Evolutionary conservation across 2,113 vertebrate species (phyloP), one percentile per base, ranked within the genome.

Genomic region (Connochaetes taurinus): DNA sequence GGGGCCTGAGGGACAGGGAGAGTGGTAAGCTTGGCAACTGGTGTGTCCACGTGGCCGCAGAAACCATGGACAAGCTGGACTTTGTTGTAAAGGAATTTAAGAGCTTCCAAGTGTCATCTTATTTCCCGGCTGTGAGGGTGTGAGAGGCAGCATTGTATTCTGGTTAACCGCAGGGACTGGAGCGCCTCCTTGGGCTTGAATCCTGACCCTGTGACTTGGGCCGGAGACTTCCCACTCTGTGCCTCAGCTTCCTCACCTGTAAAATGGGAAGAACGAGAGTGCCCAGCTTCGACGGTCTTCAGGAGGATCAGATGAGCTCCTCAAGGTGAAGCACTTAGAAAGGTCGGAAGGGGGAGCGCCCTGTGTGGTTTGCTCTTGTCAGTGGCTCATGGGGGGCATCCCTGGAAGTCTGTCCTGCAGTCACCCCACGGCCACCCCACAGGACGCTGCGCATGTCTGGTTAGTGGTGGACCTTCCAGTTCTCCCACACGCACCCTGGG

Each of bases 371-470:
- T 21, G 12, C 21, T 50, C 36, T 74, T 29, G 6, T 29, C 19
- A 2, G 0, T 2, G 0, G 15, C 47, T 43, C 57, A 2, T 2
- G 47, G 80, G 53, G 16, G 1, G 2, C 0, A 0, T 4, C 60
- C 27, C 45, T 29, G 21, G 53, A 21, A 57, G 50, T 62, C 74
- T 62, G 13, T 50, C 2, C 60, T 87, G 17, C 17, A 19, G 52
- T 29, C 57, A 1, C 40, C 64, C 64, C 40, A 36, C 9, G 17
- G 17, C 64, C 64, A 23, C n/a, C 50, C 40, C 33, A 58, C 71
- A 50, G 62, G 33, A 47, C 1, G 1, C 21, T 0, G 2, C 0
- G 6, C 43, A 0, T 6, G 29, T 71, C n/a, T 9, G 33, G 33
- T n/a, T 33, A 14, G 58, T 25, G 67, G 52, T 17, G 33, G 27